These are phyloP conservation scores for Automeris io DNA, from an alignment of 2,888 invertebrate genomes.

Conservation along the genomic window DNA sequence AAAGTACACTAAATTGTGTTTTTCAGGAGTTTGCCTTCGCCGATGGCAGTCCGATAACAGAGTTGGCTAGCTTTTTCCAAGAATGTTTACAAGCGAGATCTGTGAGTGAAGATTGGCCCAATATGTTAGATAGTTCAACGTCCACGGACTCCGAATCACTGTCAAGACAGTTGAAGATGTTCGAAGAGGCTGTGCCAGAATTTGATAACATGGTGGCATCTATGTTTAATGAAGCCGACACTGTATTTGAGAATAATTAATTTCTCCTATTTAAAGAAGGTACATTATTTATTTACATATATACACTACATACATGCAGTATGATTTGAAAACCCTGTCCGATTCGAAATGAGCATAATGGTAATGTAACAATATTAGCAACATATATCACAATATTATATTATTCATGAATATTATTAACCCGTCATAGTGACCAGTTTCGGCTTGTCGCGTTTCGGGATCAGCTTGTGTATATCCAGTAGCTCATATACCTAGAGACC, in stretches of 20 bases:
- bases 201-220: conserved; percentile 87
- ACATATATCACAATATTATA: too few relatives aligned
- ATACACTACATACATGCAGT: too few relatives aligned
- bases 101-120: conserved; percentile 48
- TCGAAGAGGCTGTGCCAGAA: conserved; percentile 84
- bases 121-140: conserved; percentile 28
- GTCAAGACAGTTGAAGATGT: conserved; percentile 83
- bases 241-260: conserved; percentile 38
- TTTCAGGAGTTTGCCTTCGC: conserved; percentile 88
- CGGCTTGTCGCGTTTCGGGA: too few relatives aligned
- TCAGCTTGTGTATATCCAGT: too few relatives aligned
- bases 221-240: conserved; percentile 74
- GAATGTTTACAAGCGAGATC: conserved; percentile 84
- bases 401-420: too few relatives aligned
- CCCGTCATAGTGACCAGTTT: too few relatives aligned
- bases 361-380: too few relatives aligned
- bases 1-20: not conserved
- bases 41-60: conserved; percentile 82
- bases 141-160: conserved; percentile 73
- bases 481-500: too few relatives aligned
- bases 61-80: conserved; percentile 86
- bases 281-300: too few relatives aligned
- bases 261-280: conserved; percentile 5
- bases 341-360: too few relatives aligned
- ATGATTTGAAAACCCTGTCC: too few relatives aligned